These are phyloP conservation scores for Microcebus murinus DNA, from an alignment of 2,113 vertebrate species.

Conservation along the genomic window DNA sequence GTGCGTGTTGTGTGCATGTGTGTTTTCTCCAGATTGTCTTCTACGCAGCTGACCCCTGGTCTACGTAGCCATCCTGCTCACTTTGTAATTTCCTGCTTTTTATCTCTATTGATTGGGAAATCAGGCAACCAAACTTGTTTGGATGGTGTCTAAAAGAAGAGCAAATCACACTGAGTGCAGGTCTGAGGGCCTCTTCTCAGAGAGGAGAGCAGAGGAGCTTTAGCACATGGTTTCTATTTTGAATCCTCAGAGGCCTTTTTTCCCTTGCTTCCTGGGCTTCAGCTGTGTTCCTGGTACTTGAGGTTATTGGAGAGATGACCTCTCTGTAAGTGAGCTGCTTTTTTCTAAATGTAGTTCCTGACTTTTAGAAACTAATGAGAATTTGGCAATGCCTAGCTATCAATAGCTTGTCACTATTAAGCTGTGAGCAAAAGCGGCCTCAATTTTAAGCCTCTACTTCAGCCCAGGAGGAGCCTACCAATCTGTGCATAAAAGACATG, in stretches of 20 bases:
- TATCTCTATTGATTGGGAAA: not conserved
- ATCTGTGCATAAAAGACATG: not conserved
- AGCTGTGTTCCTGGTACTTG: constrained; percentile 72
- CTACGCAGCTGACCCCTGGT: no score
- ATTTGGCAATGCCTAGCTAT: constrained; percentile 70
- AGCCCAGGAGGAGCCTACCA: not conserved
- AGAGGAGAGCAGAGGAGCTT: constrained; percentile 39
- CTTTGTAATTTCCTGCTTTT: not conserved
- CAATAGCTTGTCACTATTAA: constrained; percentile 68
- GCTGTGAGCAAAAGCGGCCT: constrained; percentile 50
- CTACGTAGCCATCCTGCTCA: not conserved
- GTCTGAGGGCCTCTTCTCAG: constrained; percentile 47
- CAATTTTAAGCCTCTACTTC: constrained; percentile 54
- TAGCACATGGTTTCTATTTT: constrained; percentile 75
- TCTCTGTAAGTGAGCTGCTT: constrained; percentile 39
- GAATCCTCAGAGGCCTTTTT: constrained; percentile 56
- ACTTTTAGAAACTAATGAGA: constrained; percentile 76
- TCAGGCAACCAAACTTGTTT: constrained; percentile 47
- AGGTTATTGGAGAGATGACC: constrained; percentile 72
- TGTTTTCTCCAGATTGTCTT: not conserved
- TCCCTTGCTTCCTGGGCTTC: constrained; percentile 59
- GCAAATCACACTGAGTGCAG: constrained; percentile 5
- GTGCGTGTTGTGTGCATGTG: not conserved
- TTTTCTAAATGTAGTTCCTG: constrained; percentile 74
- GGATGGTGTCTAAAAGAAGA: constrained; percentile 21